Percentiles rank a stretch among this genome's conserved stretches.
Evolutionary conservation across 2,113 vertebrate species (phyloP).

Genomic region (Rhinolophus ferrumequinum): DNA sequence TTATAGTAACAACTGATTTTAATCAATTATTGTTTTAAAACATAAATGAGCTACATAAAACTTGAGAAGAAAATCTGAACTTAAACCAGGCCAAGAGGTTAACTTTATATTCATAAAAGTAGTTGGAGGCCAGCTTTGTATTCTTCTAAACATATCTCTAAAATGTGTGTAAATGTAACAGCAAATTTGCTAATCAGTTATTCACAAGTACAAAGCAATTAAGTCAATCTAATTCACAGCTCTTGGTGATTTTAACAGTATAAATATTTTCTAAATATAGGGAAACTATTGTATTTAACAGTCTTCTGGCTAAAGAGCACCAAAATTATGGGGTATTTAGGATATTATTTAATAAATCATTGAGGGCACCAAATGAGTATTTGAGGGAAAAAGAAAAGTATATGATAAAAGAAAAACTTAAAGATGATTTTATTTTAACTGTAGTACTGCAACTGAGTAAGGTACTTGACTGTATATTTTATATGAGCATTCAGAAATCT

Average conservation of each 20-base stretch:
- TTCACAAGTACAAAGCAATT: neutral
- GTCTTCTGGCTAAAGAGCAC: neutral
- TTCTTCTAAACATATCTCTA: neutral
- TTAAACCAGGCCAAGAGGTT: constrained; percentile 39
- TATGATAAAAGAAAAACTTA: neutral
- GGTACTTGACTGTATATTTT: neutral
- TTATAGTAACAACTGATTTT: neutral
- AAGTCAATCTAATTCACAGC: neutral
- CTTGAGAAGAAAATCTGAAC: constrained; percentile 46
- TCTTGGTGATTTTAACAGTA: constrained; percentile 25
- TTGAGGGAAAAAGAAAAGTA: neutral
- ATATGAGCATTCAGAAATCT: constrained; percentile 15
- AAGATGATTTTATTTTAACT: constrained; percentile 27
- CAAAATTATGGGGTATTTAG: neutral
- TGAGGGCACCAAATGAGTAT: neutral
- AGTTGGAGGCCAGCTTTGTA: constrained; percentile 17
- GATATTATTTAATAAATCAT: neutral
- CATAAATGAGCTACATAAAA: constrained; percentile 51
- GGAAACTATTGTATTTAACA: constrained; percentile 16
- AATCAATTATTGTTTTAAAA: constrained; percentile 15
- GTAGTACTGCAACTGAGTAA: neutral
- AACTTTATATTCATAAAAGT: constrained; percentile 54
- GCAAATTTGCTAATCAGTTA: constrained; percentile 7
- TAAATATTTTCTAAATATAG: constrained; percentile 4
- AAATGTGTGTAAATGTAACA: constrained; percentile 1